A percentile compares a stretch with the other conserved stretches of the same genome.
phyloP scores from a whole-genome alignment of 1,140 invertebrate genomes.

The Helicoverpa zea region DNA sequence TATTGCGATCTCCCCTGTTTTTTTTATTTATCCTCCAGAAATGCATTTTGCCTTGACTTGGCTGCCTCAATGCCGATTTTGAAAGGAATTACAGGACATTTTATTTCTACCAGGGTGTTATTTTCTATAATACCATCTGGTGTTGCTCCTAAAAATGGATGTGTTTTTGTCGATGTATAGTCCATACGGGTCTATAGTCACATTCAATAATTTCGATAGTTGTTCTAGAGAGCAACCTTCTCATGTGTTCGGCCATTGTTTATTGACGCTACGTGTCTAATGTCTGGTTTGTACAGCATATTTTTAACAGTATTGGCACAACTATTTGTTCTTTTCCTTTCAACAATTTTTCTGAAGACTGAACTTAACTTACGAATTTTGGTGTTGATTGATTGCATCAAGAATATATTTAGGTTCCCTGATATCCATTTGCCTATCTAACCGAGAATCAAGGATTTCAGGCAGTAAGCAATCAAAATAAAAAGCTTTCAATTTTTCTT shows the following conservation, averaged over 20 bases:
- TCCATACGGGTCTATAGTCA: slow-evolving; percentile 26
- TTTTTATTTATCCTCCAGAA: slow-evolving; percentile 28
- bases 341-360: slow-evolving; percentile 29
- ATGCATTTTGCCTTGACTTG: slow-evolving; percentile 21
- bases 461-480: slow-evolving; percentile 19
- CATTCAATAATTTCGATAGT: slow-evolving; percentile 17
- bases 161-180: slow-evolving; percentile 43
- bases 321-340: slow-evolving; percentile 23
- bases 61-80: slow-evolving; percentile 40
- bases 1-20: slow-evolving; percentile 7
- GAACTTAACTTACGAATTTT: background rate
- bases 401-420: slow-evolving; percentile 2
- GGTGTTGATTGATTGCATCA: background rate
- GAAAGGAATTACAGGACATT: slow-evolving; percentile 3
- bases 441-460: background rate
- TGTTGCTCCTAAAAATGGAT: slow-evolving; percentile 44
- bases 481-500: slow-evolving; percentile 13
- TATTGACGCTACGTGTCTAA: slow-evolving; percentile 33
- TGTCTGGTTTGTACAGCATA: slow-evolving; percentile 24
- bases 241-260: slow-evolving; percentile 38
- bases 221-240: slow-evolving; percentile 37
- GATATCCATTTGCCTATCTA: slow-evolving; percentile 10
- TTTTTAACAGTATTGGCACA: slow-evolving; percentile 7
- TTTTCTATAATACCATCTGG: slow-evolving; percentile 49
- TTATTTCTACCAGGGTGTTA: slow-evolving; percentile 2